Base-by-base conservation (phyloP, 2,113 vertebrate genomes). In the Alligator mississippiensis region DNA sequence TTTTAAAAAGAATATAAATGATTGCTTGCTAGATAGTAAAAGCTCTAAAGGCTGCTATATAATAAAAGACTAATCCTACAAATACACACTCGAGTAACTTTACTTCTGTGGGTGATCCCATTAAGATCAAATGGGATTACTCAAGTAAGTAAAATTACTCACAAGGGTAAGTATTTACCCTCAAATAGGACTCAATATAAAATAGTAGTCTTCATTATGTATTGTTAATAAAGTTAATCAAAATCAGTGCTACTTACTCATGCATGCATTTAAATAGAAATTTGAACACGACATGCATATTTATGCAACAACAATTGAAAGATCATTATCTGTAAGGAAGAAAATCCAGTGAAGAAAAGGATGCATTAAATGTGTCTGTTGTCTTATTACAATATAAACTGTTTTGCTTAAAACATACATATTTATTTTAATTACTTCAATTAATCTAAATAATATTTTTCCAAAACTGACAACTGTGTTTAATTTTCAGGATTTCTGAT, bases 1-100 rank as follows among this genome's bases (percentile, higher is more conserved):
- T 97, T 97, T 97, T 98, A 91, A 97, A 98, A 98, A 98, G 97
- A 96, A 94, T 97, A 97, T 97, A 98, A 98, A 97, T 96, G 98
- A 98, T 97, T 96, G 96, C 97, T 97, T 97, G 95, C 97, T 97
- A 97, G 96, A 98, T 95, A 98, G 96, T 97, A 98, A 98, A 97
- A 97, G 93, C 94, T 97, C 95, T 97, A 96, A 97, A 97, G 96
- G 95, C 97, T 96, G 95, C 96, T 96, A 95, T 90, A 96, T 96
- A 97, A 98, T 97, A 97, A 96, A 97, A 95, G 88, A 90, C 89
- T 79, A 82, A 96, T 93, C 78, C 87, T 96, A 83, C 70, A 91
- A 81, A 55, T 63, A 96, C 72, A 57, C 85, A 88, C 87, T 84
- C 86, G 85, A 95, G 83, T 91, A 92, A 94, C 90, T 93, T 96